Evolutionary conservation across 2,113 vertebrate species (phyloP).

Genomic region (Anguilla japonica): DNA sequence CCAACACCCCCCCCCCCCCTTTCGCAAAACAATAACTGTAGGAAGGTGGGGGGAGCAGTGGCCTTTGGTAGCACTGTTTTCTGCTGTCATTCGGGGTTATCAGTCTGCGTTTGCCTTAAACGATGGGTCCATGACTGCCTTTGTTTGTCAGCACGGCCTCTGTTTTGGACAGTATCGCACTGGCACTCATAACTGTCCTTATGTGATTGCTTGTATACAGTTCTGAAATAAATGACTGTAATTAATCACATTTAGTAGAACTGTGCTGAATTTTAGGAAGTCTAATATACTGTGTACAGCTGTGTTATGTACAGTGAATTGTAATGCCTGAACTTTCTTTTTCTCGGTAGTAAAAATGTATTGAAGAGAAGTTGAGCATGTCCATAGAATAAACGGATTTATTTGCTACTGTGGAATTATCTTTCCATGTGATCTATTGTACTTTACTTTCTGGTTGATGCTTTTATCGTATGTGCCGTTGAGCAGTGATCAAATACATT

Average conservation of each 20-base stretch:
- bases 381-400: background rate
- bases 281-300: too few species aligned
- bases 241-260: background rate
- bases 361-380: background rate
- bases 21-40: too few species aligned
- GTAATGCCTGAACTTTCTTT: background rate
- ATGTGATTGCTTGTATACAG: too few species aligned
- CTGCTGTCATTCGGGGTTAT: background rate
- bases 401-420: background rate
- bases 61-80: too few species aligned
- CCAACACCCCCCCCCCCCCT: background rate
- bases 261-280: background rate
- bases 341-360: background rate
- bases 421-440: background rate
- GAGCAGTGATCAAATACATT: background rate
- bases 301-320: background rate
- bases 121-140: background rate
- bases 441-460: background rate
- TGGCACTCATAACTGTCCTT: background rate
- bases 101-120: slow-evolving; percentile 4
- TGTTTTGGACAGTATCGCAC: background rate
- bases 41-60: background rate
- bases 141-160: background rate
- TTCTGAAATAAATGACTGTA: background rate
- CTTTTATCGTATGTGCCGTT: background rate